Evolutionary conservation across 1,140 invertebrate species (phyloP).

Genomic region (Orchesella cincta): DNA sequence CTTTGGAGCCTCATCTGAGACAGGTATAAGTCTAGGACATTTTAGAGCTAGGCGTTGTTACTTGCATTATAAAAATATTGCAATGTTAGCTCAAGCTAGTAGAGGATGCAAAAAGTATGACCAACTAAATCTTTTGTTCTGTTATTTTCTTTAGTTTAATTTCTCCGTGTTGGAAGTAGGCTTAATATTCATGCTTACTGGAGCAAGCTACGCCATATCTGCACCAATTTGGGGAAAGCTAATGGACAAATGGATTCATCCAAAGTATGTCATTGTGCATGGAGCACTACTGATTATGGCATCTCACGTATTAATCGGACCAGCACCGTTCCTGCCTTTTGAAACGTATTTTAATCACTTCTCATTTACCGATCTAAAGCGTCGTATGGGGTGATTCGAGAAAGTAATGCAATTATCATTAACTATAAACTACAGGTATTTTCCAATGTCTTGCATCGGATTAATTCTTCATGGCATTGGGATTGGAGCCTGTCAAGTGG

Average conservation of each 20-base stretch:
- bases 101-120: too few species aligned
- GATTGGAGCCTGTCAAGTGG: slow-evolving; percentile 75
- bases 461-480: slow-evolving; percentile 76
- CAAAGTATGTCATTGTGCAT: slow-evolving; percentile 68
- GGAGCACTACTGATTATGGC: slow-evolving; percentile 68
- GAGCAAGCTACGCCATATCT: slow-evolving; percentile 71
- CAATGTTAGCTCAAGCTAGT: too few species aligned
- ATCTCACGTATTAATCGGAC: slow-evolving; percentile 73
- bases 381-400: too few species aligned
- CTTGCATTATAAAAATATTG: background rate
- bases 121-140: background rate
- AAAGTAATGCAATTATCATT: background rate
- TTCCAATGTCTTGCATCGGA: slow-evolving; percentile 64
- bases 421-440: background rate
- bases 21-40: too few species aligned
- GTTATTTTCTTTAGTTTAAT: slow-evolving; percentile 59
- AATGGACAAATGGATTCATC: slow-evolving; percentile 67
- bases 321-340: slow-evolving; percentile 69
- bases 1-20: slow-evolving; percentile 77
- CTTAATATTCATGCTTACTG: slow-evolving; percentile 84
- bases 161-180: slow-evolving; percentile 74
- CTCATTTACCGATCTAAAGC: too few species aligned
- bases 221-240: slow-evolving; percentile 80
- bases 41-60: too few species aligned
- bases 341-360: slow-evolving; percentile 67